Conservation (phyloP, 35 echinoderm and acorn worm species). For the Lytechinus pictus region DNA sequence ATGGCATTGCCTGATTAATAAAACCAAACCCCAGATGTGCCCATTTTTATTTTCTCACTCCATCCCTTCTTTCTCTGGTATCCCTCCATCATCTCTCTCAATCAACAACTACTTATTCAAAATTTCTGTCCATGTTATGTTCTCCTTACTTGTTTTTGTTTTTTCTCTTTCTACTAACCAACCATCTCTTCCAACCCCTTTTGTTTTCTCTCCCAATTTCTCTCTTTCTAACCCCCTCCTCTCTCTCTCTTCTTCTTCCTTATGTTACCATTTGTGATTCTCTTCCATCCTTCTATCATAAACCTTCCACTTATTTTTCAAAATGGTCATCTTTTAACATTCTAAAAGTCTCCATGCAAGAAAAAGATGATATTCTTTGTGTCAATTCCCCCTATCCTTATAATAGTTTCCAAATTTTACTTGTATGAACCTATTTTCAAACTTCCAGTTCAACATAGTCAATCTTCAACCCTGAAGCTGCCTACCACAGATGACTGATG, state of each 20-base stretch:
- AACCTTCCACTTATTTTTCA: too few species aligned
- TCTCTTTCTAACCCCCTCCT: background rate
- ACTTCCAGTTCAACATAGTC: background rate
- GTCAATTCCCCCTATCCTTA: too few species aligned
- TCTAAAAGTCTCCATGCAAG: too few species aligned
- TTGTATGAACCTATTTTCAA: background rate
- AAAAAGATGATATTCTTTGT: too few species aligned
- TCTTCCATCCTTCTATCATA: background rate
- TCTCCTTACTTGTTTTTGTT: too few species aligned
- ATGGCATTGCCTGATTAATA: slow-evolving; percentile 17
- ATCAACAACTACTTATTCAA: too few species aligned
- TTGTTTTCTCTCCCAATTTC: background rate
- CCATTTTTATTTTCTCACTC: background rate
- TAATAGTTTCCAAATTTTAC: too few species aligned
- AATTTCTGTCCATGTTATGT: too few species aligned
- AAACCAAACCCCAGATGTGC: background rate
- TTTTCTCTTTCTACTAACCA: too few species aligned
- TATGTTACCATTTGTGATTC: background rate
- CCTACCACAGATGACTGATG: background rate
- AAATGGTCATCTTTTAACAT: too few species aligned
- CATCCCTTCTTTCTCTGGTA: background rate
- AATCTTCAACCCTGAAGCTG: background rate
- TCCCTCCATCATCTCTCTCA: background rate
- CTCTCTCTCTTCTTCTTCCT: background rate
- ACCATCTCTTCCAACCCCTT: background rate